phyloP scores from a whole-genome alignment of 2,797 vertebrate genomes.

The Rhadinocentrus ornatus region DNA sequence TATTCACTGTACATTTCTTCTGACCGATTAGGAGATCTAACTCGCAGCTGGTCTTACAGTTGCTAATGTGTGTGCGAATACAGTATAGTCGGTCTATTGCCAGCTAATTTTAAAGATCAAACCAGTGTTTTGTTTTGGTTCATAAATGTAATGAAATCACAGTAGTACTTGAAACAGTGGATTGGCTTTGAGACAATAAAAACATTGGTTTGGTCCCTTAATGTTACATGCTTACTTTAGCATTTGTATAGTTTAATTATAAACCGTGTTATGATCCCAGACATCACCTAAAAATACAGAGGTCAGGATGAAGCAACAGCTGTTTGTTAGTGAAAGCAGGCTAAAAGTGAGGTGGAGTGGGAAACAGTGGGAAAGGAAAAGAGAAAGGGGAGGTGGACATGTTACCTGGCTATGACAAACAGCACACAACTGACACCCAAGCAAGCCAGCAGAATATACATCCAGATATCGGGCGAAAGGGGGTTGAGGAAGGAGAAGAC shows the following conservation, averaged over 20 bases:
- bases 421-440: constrained; percentile 99
- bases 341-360: constrained; percentile 19
- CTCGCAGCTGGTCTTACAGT: constrained; percentile 35
- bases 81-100: neutral
- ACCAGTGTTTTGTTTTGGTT: constrained; percentile 28
- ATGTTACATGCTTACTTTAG: neutral
- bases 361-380: constrained; percentile 5
- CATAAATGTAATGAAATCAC: constrained; percentile 10
- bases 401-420: constrained; percentile 95
- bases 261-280: constrained; percentile 6
- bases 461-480: constrained; percentile 99
- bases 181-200: neutral
- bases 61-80: constrained; percentile 35
- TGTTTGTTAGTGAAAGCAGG: constrained; percentile 42
- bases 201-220: neutral
- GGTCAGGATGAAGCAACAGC: constrained; percentile 33
- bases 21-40: constrained; percentile 14
- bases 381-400: constrained; percentile 69
- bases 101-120: constrained; percentile 21
- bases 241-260: constrained; percentile 8
- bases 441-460: constrained; percentile 99
- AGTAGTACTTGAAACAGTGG: neutral
- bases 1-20: constrained; percentile 27
- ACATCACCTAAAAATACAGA: constrained; percentile 29
- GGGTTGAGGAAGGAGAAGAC: constrained; percentile 92